phyloP scores from a whole-genome alignment of 2,797 vertebrate species.

The Dryobates pubescens region DNA sequence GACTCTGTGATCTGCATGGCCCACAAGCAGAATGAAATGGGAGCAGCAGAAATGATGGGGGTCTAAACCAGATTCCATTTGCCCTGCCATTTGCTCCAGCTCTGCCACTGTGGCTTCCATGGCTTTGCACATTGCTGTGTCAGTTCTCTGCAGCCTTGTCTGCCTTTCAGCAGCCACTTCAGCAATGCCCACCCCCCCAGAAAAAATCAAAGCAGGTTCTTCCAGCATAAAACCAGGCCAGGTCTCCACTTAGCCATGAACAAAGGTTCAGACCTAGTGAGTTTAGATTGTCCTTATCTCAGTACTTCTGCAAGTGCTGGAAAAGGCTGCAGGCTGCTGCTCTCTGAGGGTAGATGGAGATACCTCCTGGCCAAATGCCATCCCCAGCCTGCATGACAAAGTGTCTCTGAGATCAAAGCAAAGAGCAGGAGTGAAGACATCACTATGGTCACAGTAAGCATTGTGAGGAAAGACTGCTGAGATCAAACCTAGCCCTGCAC shows the following conservation, averaged over 20 bases:
- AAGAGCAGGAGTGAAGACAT: slow-evolving; percentile 14
- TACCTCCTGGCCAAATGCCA: background rate
- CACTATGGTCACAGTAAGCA: background rate
- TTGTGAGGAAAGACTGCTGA: background rate
- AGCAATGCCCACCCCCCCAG: background rate
- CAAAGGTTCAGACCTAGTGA: background rate
- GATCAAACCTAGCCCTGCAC: background rate
- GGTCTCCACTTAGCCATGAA: background rate
- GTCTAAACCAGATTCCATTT: background rate
- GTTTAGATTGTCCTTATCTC: background rate
- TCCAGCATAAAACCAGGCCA: background rate
- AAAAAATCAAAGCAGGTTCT: slow-evolving; percentile 8
- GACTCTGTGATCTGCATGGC: background rate
- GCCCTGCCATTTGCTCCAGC: background rate
- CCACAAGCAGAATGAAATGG: background rate
- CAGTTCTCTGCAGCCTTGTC: background rate
- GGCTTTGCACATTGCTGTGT: background rate
- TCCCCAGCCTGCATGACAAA: background rate
- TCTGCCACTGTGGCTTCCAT: background rate
- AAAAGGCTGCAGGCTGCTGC: background rate
- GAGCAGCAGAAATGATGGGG: background rate
- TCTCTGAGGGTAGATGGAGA: background rate
- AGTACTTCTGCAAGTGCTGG: background rate
- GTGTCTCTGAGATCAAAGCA: slow-evolving; percentile 9
- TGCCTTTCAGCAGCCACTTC: slow-evolving; percentile 11